These are phyloP conservation scores for Saccostrea glomerata DNA, from an alignment of 1,140 invertebrate species.

Conservation along the genomic window DNA sequence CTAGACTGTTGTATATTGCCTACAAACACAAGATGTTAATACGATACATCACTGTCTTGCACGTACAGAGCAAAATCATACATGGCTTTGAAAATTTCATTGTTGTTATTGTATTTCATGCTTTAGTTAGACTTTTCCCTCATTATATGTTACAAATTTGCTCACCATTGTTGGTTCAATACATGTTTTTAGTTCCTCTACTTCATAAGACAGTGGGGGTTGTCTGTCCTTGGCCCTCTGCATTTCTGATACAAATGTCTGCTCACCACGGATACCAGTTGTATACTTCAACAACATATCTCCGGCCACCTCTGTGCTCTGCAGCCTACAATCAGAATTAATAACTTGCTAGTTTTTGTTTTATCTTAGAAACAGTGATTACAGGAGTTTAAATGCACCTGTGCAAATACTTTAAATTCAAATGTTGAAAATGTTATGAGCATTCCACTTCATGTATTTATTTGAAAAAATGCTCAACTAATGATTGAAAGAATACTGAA, in stretches of 20 bases:
- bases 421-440: not conserved
- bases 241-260: conserved; percentile 90
- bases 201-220: conserved; percentile 82
- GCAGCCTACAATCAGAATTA: conserved; percentile 82
- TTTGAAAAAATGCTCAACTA: not conserved
- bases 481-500: not conserved
- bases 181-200: conserved; percentile 81
- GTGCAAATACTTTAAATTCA: not conserved
- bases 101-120: too few species aligned
- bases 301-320: conserved; percentile 91
- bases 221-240: conserved; percentile 86
- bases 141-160: too few species aligned
- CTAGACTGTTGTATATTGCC: conserved; percentile 93
- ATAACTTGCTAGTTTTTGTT: not conserved
- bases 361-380: not conserved
- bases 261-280: conserved; percentile 90
- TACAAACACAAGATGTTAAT: conserved; percentile 80
- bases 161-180: conserved; percentile 90
- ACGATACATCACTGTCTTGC: not conserved
- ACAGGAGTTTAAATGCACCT: not conserved
- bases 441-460: not conserved
- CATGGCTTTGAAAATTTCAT: too few species aligned
- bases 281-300: conserved; percentile 92
- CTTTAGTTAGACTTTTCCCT: too few species aligned
- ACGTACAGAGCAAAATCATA: too few species aligned